These are phyloP conservation scores for Psilopsiagon aurifrons DNA, from an alignment of 2,113 vertebrate genomes.

Conservation along the genomic window DNA sequence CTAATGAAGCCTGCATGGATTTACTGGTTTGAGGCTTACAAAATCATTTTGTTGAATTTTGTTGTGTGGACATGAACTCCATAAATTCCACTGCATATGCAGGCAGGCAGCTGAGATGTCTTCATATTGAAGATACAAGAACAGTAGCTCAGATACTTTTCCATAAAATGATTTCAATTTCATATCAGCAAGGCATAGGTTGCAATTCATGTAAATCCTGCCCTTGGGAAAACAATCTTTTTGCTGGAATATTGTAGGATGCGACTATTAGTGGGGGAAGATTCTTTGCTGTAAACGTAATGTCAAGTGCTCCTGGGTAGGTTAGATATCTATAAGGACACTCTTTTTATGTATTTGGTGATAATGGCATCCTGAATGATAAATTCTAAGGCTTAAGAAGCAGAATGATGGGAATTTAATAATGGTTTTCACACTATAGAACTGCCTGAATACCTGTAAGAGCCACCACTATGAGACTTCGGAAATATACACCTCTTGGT, in stretches of 20 bases:
- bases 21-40: neutral
- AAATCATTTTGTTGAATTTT: neutral
- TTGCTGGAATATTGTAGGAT: neutral
- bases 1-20: neutral
- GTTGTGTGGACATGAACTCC: neutral
- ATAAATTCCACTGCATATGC: neutral
- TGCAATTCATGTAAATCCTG: neutral
- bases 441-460: neutral
- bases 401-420: neutral
- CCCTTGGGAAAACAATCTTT: neutral
- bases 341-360: neutral
- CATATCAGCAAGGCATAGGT: neutral
- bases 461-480: fast-evolving
- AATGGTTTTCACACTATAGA: neutral
- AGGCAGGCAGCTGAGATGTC: neutral
- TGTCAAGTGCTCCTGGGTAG: neutral
- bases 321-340: neutral
- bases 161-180: fast-evolving
- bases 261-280: neutral
- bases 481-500: fast-evolving
- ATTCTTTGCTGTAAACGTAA: neutral
- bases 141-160: neutral
- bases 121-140: neutral
- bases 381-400: neutral
- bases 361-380: neutral